Percentiles rank a stretch among this genome's conserved stretches.
Evolutionary conservation across 2,797 vertebrate species (phyloP).

Genomic region (Phoeniculus purpureus): DNA sequence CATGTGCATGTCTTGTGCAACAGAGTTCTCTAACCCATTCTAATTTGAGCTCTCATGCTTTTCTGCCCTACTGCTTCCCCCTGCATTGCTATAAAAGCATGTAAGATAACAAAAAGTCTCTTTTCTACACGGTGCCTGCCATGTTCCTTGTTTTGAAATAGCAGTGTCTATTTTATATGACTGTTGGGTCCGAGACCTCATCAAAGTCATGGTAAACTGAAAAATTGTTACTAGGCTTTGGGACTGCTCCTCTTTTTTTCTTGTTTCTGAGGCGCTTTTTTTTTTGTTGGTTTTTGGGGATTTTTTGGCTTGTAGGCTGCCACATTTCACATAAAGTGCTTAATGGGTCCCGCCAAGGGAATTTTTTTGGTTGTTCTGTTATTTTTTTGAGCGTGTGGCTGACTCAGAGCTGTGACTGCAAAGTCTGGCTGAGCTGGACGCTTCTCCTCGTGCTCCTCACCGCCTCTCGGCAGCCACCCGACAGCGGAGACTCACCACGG

Average conservation of each 20-base stretch:
- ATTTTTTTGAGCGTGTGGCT: slow-evolving; percentile 37
- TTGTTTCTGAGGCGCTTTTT: background rate
- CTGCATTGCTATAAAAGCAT: slow-evolving; percentile 83
- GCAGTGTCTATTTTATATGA: slow-evolving; percentile 75
- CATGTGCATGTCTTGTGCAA: slow-evolving; percentile 81
- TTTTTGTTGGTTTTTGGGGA: background rate
- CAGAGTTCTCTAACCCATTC: slow-evolving; percentile 78
- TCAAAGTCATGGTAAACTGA: slow-evolving; percentile 80
- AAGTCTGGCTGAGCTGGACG: slow-evolving; percentile 65
- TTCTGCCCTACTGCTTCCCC: slow-evolving; percentile 79
- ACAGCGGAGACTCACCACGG: slow-evolving; percentile 45
- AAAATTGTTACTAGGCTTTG: slow-evolving; percentile 64
- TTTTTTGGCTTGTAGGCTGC: slow-evolving; percentile 61
- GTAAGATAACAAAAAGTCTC: slow-evolving; percentile 75
- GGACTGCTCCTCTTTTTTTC: slow-evolving; percentile 33
- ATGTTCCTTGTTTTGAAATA: slow-evolving; percentile 74
- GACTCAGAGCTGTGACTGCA: slow-evolving; percentile 68
- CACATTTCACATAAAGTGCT: slow-evolving; percentile 46
- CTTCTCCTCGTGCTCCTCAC: slow-evolving; percentile 59
- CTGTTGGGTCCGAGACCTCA: slow-evolving; percentile 77
- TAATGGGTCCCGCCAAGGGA: slow-evolving; percentile 29
- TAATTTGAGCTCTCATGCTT: slow-evolving; percentile 76
- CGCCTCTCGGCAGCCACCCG: slow-evolving; percentile 54
- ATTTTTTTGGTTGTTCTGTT: background rate
- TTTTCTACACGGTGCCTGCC: slow-evolving; percentile 77